A percentile compares a stretch with the other conserved stretches of the same genome.
Evolutionary conservation across 2,113 vertebrate species (phyloP).

Genomic region (Ctenodactylus gundi): DNA sequence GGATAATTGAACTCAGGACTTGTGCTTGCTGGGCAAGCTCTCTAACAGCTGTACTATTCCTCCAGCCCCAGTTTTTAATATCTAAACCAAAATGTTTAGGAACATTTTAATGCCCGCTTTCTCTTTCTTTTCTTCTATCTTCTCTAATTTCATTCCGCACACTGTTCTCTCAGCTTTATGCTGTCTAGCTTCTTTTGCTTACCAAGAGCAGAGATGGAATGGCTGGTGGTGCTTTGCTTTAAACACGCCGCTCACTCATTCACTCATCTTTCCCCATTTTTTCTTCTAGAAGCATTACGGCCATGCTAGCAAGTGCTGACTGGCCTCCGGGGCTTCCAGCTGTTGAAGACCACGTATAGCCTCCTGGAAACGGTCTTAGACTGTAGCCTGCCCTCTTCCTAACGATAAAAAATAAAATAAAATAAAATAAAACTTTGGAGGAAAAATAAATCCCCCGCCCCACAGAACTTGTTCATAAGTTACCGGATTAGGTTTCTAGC

Average conservation of each 20-base stretch:
- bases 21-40: too few relatives aligned
- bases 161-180: not conserved
- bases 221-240: not conserved
- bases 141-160: not conserved
- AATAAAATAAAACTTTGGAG: not conserved
- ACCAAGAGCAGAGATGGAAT: not conserved
- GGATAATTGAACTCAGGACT: too few relatives aligned
- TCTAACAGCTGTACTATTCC: too few relatives aligned
- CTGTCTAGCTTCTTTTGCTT: not conserved
- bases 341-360: rapidly evolving
- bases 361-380: not conserved
- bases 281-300: too few relatives aligned
- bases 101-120: not conserved
- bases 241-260: not conserved
- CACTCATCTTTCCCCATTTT: not conserved
- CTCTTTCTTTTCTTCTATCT: too few relatives aligned
- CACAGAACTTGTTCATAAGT: not conserved
- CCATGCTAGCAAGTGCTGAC: too few relatives aligned
- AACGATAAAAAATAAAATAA: not conserved
- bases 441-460: too few relatives aligned
- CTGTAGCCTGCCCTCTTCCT: too few relatives aligned
- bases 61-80: too few relatives aligned
- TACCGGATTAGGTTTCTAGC: not conserved
- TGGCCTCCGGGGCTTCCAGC: not conserved
- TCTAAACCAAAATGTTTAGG: not conserved